Evolutionary conservation across 2,797 vertebrate genomes (phyloP).

Genomic region (Thaleichthys pacificus): DNA sequence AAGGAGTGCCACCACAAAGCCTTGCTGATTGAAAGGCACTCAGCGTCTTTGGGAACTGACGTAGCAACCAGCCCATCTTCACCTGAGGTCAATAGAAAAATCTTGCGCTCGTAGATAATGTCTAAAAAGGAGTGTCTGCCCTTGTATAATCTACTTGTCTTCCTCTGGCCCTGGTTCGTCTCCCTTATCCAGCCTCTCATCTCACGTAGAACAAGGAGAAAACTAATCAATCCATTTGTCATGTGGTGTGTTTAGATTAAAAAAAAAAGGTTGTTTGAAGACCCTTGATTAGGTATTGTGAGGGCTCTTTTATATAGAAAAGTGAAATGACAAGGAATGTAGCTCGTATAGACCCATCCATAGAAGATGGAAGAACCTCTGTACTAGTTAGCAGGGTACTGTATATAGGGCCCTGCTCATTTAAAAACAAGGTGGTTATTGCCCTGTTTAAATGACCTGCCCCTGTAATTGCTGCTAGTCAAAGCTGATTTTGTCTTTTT

Average conservation of each 20-base stretch:
- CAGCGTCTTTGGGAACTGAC: constrained; percentile 29
- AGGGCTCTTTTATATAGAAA: constrained; percentile 3
- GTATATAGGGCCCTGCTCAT: background rate
- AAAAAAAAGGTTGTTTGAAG: constrained; percentile 36
- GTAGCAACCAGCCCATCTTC: constrained; percentile 26
- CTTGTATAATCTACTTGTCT: constrained; percentile 17
- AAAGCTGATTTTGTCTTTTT: constrained; percentile 40
- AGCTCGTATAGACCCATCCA: too few species aligned
- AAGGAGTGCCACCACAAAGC: constrained; percentile 65
- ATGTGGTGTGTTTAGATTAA: constrained; percentile 39
- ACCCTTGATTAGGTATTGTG: constrained; percentile 35
- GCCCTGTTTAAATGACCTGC: constrained; percentile 43
- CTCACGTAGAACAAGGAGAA: constrained; percentile 17
- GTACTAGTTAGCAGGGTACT: background rate
- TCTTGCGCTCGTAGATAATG: constrained; percentile 48
- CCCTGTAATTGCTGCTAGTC: constrained; percentile 47
- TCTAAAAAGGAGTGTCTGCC: constrained; percentile 43
- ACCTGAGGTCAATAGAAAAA: constrained; percentile 47
- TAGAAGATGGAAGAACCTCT: background rate
- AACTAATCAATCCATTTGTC: constrained; percentile 41
- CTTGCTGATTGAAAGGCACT: constrained; percentile 69
- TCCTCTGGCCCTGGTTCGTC: background rate
- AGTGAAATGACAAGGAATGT: background rate
- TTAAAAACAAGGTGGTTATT: constrained; percentile 33
- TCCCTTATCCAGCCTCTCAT: constrained; percentile 13